Evolutionary conservation across 1,140 invertebrate genomes (phyloP).

Genomic region (Kradibia gibbosae): DNA sequence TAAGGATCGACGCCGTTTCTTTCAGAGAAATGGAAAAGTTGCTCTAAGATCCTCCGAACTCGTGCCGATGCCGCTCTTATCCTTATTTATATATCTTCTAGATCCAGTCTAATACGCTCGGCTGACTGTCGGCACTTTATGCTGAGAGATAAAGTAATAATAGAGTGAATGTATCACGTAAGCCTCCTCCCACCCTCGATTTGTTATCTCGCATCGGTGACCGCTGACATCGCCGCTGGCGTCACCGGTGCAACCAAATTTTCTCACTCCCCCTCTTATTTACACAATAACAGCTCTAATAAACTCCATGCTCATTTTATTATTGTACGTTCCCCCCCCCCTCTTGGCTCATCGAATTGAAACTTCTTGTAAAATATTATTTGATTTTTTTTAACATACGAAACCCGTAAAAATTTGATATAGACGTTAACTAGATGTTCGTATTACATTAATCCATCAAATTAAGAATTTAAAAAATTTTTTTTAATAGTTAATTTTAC

Average conservation of each 20-base stretch:
- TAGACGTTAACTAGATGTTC: too few species aligned
- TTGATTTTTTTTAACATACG: too few species aligned
- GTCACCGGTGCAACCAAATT: neutral
- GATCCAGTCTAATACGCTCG: neutral
- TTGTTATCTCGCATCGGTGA: neutral
- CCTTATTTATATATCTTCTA: neutral
- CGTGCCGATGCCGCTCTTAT: neutral
- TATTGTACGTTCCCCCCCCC: too few species aligned
- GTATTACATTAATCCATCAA: too few species aligned
- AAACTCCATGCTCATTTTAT: too few species aligned
- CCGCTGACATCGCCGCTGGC: neutral
- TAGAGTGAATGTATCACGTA: neutral
- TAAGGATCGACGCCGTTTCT: too few species aligned
- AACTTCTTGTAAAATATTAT: too few species aligned
- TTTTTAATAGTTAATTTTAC: too few species aligned
- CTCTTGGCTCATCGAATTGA: too few species aligned
- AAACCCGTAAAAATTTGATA: too few species aligned
- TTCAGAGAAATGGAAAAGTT: too few species aligned
- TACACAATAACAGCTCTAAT: neutral
- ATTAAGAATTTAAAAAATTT: too few species aligned
- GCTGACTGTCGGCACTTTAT: conserved; percentile 15
- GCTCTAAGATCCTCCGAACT: neutral
- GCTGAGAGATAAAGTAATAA: conserved; percentile 2
- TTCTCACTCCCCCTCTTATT: neutral
- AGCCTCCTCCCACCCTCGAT: neutral